Base-by-base conservation (phyloP, 2,888 invertebrate genomes). In the Marronus borbonicus region DNA sequence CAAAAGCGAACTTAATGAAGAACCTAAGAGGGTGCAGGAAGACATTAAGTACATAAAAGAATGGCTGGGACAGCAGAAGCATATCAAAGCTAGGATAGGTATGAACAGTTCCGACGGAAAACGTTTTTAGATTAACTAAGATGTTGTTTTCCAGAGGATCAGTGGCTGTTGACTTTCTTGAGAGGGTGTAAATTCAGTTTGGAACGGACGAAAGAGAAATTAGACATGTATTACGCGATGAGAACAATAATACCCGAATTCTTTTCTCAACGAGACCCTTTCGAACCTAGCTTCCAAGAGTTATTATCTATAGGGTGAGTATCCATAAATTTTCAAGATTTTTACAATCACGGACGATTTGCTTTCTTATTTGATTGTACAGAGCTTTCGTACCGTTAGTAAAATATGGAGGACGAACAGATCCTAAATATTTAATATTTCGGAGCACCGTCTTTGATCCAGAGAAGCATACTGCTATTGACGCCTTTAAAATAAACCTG, bases 121-220 rank as follows among this genome's bases (percentile, higher is more conserved):
- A 44, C 12, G 0, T 8, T 12, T 12, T 44, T 44, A 8, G 44
- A 44, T 8, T 12, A 44, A 8, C 12, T 8, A 1, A 8, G 44
- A 3, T 44, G 8, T 44, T 44, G 12, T 12, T 20, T 80, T 84
- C 78, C 84, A 91, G 92, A 92, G 85, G 92, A 93, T 82, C 93
- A 93, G 86, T 92, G 92, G 89, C 83, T 93, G 65, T 83, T 92
- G 7, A 87, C 90, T 0, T 93, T 93, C 85, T 87, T 94, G 20
- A 89, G 93, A 7, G 93, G 93, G 49, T 92, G 92, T 84, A 93
- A 93, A 85, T 93, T 90, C 85, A 93, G 93, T 81, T 85, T 93
- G 83, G 92, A 93, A 84, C 88, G 90, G 60, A 89, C 92, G 1
- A 93, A 93, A 83, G 90, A 91, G 81, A 93, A 93, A 84, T 79